Conservation (phyloP, 1,140 invertebrate species). For the Delia radicum region DNA sequence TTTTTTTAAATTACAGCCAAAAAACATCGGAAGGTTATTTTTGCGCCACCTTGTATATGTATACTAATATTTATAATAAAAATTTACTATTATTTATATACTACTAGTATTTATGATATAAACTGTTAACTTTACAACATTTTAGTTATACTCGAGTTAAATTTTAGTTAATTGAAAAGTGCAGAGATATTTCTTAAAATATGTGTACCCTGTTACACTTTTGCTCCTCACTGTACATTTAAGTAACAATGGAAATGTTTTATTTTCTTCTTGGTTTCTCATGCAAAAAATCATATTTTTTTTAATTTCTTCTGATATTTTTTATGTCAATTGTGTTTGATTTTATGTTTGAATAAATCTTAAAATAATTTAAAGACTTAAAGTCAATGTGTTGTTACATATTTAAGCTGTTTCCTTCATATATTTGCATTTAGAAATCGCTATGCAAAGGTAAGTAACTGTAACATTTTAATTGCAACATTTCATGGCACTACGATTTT, state of each 20-base stretch:
- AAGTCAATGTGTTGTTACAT: neutral
- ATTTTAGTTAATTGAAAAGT: no score
- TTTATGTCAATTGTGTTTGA: neutral
- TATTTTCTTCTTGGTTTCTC: neutral
- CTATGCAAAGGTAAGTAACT: slow-evolving; percentile 17
- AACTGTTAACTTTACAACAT: no score
- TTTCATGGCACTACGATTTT: neutral
- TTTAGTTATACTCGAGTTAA: no score
- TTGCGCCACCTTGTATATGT: no score
- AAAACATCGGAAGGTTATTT: no score
- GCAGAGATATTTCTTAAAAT: no score
- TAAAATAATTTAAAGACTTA: neutral
- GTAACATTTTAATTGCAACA: slow-evolving; percentile 16
- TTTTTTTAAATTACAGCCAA: no score
- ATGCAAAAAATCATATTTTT: slow-evolving; percentile 1
- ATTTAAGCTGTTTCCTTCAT: neutral
- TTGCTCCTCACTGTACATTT: no score
- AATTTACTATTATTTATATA: no score
- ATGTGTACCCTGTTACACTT: no score
- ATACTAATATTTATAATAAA: no score
- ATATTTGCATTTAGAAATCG: neutral
- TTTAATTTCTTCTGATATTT: neutral
- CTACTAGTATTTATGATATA: no score
- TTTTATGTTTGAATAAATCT: slow-evolving; percentile 8
- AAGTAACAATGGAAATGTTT: neutral